Evolutionary conservation across 2,888 invertebrate genomes (phyloP), one percentile per base, ranked within the genome.

Genomic region (Melitaea athalia): DNA sequence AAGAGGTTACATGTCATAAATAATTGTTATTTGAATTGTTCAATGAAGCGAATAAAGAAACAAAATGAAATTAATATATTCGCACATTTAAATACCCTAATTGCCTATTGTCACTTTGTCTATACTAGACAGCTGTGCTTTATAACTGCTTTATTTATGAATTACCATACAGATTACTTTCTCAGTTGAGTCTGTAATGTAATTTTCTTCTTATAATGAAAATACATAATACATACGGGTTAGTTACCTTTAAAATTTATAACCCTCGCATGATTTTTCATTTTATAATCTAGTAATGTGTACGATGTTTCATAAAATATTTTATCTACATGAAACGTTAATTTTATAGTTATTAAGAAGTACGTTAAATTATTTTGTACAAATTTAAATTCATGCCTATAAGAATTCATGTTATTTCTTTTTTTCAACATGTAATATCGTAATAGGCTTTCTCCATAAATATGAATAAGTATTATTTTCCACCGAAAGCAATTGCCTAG

Each of bases 91-190:
- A 42, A 42, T 57, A 57, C 11, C 14, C 17, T 45, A 43, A 24
- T 24, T 17, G 43, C 53, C 15, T 24, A 17, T 66, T 53, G 52
- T 61, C 60, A 43, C 45, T 60, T 66, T 66, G 60, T 66, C 53
- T 52, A 60, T 66, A 61, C 52, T 61, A 45, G 45, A 59, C 59
- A 53, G 45, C 65, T 60, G 59, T 60, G 65, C 65, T 66, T 66
- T 66, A 60, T 50, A 52, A 65, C 52, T 65, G 65, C 59, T 65
- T 52, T 60, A 65, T 61, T 52, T 45, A 24, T 24, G 24, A 24
- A 65, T 65, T 65, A 65, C 49, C 65, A 65, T 65, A 65, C 52
- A 65, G 52, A 65, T 65, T 60, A 45, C 53, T 49, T 60, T 60
- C 65, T 33, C 53, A 55, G 53, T 60, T 60, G 65, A 65, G 60